Base-by-base conservation (phyloP, 2,113 vertebrate genomes). In the Lutjanus erythropterus region DNA sequence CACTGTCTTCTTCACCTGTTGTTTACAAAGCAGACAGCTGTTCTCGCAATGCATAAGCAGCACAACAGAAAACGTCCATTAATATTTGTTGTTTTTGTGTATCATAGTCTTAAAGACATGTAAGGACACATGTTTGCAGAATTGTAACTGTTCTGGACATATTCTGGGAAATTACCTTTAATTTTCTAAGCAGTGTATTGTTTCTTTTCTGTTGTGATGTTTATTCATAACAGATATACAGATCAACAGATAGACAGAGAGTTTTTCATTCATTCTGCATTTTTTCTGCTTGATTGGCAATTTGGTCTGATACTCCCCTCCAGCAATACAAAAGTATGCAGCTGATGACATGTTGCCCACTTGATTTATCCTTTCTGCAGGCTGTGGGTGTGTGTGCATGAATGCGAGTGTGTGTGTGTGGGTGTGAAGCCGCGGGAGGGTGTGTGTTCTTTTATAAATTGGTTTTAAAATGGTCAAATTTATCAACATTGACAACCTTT, bases 401-500 rank as follows among this genome's bases (percentile, higher is more conserved):
- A n/a, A n/a, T 8, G 58, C n/a, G n/a, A n/a, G 35, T 37, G 70
- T 21, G 49, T 64, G 6, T 19, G 4, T 37, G 65, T 9, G 58
- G 6, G 58, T 55, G 78, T 6, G 49, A 33, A 8, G 23, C 55
- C 6, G 6, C 15, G 3, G 29, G 59, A 12, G 29, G 15, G n/a
- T 39, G 1, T 60, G 29, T 58, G 55, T 61, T 62, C 19, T 49
- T 21, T 68, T 33, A 11, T 8, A 71, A 56, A 72, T 69, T 69
- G 55, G 18, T 70, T 82, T 67, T 70, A 64, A 62, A 78, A 78
- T 69, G 33, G 74, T 61, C 25, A 35, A 62, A 77, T 73, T 49
- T 39, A 81, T 69, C 62, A 69, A 71, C 77, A 72, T 35, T 80
- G 78, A 73, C 61, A 71, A 60, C 35, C 61, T 55, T 56, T 77